A percentile compares a stretch with the other conserved stretches of the same genome.
Evolutionary conservation across 53 echinoderm and acorn worm genomes (phyloP).

Genomic region (Crossaster papposus): DNA sequence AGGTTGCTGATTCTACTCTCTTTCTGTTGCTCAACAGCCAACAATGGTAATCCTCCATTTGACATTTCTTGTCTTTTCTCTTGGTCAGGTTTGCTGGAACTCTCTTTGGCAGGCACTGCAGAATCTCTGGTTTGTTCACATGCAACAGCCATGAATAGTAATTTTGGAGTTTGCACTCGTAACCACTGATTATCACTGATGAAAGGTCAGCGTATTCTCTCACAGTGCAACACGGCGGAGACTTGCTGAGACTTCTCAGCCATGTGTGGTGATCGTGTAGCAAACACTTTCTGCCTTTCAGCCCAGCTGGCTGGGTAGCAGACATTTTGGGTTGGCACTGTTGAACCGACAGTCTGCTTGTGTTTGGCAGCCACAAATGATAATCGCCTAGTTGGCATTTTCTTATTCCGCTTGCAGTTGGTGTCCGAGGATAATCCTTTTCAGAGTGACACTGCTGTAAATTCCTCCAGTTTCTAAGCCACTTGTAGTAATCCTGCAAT

Average conservation of each 20-base stretch:
- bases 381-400: not conserved
- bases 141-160: not conserved
- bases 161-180: not conserved
- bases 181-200: not conserved
- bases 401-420: not conserved
- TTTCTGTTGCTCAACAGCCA: conserved; percentile 6
- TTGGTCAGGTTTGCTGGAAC: not conserved
- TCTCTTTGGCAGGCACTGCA: not conserved
- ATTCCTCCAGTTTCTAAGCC: not conserved
- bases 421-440: not conserved
- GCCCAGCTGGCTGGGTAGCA: too few relatives aligned
- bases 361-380: not conserved
- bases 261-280: conserved; percentile 42
- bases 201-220: not conserved
- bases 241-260: not conserved
- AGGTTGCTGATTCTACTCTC: not conserved
- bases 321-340: not conserved
- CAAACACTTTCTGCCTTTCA: conserved; percentile 11
- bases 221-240: not conserved
- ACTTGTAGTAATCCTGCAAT: not conserved
- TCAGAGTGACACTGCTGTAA: not conserved
- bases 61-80: not conserved
- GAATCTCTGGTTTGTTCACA: not conserved
- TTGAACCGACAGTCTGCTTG: not conserved
- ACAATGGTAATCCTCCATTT: not conserved